Conservation (phyloP, 2,113 vertebrate genomes). For the Azemiops feae region DNA sequence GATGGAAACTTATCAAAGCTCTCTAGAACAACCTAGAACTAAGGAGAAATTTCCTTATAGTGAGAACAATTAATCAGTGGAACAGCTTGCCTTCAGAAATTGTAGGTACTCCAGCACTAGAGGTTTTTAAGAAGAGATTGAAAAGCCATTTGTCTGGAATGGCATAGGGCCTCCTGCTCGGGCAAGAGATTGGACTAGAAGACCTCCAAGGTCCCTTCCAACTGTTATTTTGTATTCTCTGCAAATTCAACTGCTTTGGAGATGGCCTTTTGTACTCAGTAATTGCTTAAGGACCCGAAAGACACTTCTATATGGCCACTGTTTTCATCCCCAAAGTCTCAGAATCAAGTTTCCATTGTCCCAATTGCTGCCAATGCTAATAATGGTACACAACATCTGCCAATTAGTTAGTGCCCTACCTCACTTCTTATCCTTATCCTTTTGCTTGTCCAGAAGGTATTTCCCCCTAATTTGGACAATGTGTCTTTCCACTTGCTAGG, state of each 20-base stretch:
- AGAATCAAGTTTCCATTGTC: neutral
- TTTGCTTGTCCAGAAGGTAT: neutral
- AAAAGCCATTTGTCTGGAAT: neutral
- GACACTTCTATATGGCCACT: neutral
- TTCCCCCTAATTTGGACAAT: neutral
- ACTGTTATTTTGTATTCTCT: neutral
- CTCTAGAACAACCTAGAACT: neutral
- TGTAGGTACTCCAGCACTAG: neutral
- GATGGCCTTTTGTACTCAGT: neutral
- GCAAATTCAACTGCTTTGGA: neutral
- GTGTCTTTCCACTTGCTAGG: neutral
- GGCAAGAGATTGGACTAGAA: neutral
- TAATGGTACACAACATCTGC: neutral
- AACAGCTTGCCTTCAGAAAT: neutral
- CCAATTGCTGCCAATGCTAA: neutral
- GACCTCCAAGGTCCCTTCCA: neutral
- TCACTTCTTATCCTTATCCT: neutral
- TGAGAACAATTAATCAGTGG: neutral
- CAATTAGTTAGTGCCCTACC: neutral
- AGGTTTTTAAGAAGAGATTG: neutral
- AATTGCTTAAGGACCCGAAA: neutral
- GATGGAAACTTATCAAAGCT: neutral
- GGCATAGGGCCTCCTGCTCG: neutral
- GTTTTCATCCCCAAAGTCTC: neutral
- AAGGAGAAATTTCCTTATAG: neutral